These are phyloP conservation scores for Triplophysa yarkandensis DNA, from an alignment of 2,797 vertebrate species.

Conservation along the genomic window DNA sequence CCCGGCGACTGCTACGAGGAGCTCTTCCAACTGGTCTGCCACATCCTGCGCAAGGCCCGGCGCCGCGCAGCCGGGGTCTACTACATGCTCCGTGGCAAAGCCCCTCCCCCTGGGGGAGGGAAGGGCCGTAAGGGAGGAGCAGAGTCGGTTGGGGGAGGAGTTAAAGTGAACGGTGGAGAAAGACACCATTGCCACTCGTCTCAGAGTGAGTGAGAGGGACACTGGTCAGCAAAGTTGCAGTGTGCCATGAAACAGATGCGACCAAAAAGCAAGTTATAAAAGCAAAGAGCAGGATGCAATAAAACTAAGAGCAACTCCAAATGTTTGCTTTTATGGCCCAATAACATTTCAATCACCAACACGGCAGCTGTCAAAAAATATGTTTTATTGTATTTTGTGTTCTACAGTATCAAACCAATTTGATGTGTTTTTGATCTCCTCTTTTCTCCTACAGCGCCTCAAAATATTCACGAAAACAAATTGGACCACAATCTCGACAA, in stretches of 20 bases:
- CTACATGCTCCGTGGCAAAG: slow-evolving; percentile 82
- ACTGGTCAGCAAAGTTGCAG: not conserved
- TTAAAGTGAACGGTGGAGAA: slow-evolving; percentile 60
- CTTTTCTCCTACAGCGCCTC: slow-evolving; percentile 65
- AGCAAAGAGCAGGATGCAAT: slow-evolving; percentile 22
- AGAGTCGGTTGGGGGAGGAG: slow-evolving; percentile 49
- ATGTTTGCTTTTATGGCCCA: slow-evolving; percentile 18
- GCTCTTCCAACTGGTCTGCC: slow-evolving; percentile 94
- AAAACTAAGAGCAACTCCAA: slow-evolving; percentile 10
- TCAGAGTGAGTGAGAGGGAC: slow-evolving; percentile 43
- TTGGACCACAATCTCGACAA: slow-evolving; percentile 76
- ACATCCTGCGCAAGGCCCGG: slow-evolving; percentile 92
- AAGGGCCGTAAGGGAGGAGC: slow-evolving; percentile 52
- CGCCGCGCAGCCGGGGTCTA: slow-evolving; percentile 88
- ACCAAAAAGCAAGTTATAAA: slow-evolving; percentile 13
- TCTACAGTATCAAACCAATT: slow-evolving; percentile 14
- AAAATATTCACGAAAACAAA: slow-evolving; percentile 82
- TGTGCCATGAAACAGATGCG: not conserved
- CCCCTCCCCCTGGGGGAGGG: slow-evolving; percentile 63
- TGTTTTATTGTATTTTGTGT: slow-evolving; percentile 13
- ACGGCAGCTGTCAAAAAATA: slow-evolving; percentile 21
- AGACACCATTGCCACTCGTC: slow-evolving; percentile 59
- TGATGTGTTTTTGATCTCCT: not conserved
- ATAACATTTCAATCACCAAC: slow-evolving; percentile 14
- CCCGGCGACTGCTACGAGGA: slow-evolving; percentile 96